phyloP scores from a whole-genome alignment of 1,140 invertebrate species.

The Drosophila ananassae region DNA sequence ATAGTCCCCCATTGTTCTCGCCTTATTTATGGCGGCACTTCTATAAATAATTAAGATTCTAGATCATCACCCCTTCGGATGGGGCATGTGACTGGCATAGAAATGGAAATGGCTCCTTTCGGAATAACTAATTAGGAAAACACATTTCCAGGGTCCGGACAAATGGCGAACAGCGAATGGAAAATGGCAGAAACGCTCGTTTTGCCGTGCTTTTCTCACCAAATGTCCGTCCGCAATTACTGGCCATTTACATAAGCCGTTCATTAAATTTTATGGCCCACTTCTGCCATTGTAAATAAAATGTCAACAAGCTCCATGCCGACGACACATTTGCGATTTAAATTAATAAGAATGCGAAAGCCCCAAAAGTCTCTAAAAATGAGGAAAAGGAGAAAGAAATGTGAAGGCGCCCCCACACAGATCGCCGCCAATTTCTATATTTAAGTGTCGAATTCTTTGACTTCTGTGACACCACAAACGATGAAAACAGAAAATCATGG shows the following conservation, averaged over 20 bases:
- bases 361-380: slow-evolving; percentile 13
- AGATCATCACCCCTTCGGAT: slow-evolving; percentile 29
- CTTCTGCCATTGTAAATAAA: slow-evolving; percentile 56
- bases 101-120: slow-evolving; percentile 47
- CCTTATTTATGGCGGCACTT: slow-evolving; percentile 36
- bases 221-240: slow-evolving; percentile 44
- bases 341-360: slow-evolving; percentile 55
- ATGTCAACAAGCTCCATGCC: slow-evolving; percentile 41
- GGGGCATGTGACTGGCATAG: slow-evolving; percentile 34
- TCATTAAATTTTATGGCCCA: slow-evolving; percentile 58
- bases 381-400: background rate
- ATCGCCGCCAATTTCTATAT: slow-evolving; percentile 47
- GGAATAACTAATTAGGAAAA: slow-evolving; percentile 61
- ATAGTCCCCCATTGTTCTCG: background rate
- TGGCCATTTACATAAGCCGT: slow-evolving; percentile 52
- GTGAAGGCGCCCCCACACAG: slow-evolving; percentile 39
- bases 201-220: slow-evolving; percentile 39
- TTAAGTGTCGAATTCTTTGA: slow-evolving; percentile 17
- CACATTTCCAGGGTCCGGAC: slow-evolving; percentile 42
- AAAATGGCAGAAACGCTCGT: slow-evolving; percentile 53
- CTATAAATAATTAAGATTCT: slow-evolving; percentile 47
- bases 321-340: slow-evolving; percentile 46
- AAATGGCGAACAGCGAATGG: slow-evolving; percentile 8
- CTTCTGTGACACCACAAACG: slow-evolving; percentile 39
- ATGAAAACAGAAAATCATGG: slow-evolving; percentile 25